Percentiles rank a stretch among this genome's conserved stretches.
phyloP scores from a whole-genome alignment of 2,888 invertebrate species.

The Orchesellides sinensis region DNA sequence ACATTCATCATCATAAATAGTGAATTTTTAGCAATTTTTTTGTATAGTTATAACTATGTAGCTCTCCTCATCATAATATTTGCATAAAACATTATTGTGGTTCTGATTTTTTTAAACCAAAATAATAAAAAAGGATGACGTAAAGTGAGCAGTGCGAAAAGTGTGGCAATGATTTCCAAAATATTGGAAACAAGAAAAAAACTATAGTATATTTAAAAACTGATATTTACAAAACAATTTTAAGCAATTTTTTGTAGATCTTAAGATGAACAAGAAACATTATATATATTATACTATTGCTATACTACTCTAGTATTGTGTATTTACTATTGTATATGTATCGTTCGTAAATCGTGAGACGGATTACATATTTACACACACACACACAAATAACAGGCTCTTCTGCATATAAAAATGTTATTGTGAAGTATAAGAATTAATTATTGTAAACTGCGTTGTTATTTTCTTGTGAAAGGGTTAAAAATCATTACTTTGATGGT shows the following conservation, averaged over 20 bases:
- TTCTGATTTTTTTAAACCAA: too few relatives aligned
- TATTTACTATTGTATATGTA: neutral
- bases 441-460: too few relatives aligned
- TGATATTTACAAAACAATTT: constrained; percentile 57
- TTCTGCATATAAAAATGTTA: too few relatives aligned
- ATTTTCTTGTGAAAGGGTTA: too few relatives aligned
- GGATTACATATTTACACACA: neutral
- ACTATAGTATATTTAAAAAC: neutral
- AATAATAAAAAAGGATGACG: constrained; percentile 30
- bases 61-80: neutral
- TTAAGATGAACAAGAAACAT: constrained; percentile 12
- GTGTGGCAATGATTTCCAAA: constrained; percentile 43
- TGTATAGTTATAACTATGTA: too few relatives aligned
- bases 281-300: constrained; percentile 26
- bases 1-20: too few relatives aligned
- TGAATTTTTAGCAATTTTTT: neutral
- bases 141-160: constrained; percentile 49
- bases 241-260: constrained; percentile 36
- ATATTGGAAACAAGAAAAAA: constrained; percentile 8
- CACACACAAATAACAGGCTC: neutral
- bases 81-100: too few relatives aligned
- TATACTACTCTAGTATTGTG: constrained; percentile 17
- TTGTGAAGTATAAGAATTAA: too few relatives aligned
- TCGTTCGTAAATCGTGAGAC: constrained; percentile 12
- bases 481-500: too few relatives aligned